Percentiles rank a stretch among this genome's conserved stretches.
Conservation (phyloP, 2,888 invertebrate species). For the Cerceris ruficornis region DNA sequence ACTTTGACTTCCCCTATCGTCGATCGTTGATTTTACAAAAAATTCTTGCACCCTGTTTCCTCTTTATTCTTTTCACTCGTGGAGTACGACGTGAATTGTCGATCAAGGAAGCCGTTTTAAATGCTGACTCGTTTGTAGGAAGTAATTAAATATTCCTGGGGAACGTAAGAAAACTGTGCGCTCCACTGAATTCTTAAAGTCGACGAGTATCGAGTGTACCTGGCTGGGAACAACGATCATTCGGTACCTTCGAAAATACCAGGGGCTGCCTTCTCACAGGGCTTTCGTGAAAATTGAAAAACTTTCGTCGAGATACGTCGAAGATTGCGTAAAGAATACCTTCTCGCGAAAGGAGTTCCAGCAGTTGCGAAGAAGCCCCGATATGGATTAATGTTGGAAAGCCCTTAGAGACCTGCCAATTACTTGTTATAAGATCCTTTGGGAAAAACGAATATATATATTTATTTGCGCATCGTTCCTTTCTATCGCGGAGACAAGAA, state of each 20-base stretch:
- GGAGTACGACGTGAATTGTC: not conserved
- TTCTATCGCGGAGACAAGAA: not conserved
- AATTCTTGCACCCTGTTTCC: not conserved
- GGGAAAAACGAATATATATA: no score
- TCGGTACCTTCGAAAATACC: not conserved
- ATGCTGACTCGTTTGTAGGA: not conserved
- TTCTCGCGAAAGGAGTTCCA: not conserved
- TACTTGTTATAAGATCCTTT: no score
- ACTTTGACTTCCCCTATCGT: conserved; percentile 31
- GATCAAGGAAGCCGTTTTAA: not conserved
- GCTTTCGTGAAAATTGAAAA: conserved; percentile 42
- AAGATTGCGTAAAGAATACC: not conserved
- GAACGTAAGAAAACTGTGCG: not conserved
- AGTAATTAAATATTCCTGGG: not conserved
- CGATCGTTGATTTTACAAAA: conserved; percentile 35
- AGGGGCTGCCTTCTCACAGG: not conserved
- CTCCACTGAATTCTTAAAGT: not conserved
- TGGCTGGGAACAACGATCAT: not conserved
- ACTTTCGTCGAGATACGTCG: conserved; percentile 22
- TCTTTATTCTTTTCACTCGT: not conserved
- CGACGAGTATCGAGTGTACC: not conserved
- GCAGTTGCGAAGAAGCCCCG: not conserved
- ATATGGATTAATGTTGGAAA: not conserved
- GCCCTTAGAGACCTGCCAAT: no score
- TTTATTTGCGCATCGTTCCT: no score